phyloP scores from a whole-genome alignment of 2,888 invertebrate species.

The Drosophila quinaria region DNA sequence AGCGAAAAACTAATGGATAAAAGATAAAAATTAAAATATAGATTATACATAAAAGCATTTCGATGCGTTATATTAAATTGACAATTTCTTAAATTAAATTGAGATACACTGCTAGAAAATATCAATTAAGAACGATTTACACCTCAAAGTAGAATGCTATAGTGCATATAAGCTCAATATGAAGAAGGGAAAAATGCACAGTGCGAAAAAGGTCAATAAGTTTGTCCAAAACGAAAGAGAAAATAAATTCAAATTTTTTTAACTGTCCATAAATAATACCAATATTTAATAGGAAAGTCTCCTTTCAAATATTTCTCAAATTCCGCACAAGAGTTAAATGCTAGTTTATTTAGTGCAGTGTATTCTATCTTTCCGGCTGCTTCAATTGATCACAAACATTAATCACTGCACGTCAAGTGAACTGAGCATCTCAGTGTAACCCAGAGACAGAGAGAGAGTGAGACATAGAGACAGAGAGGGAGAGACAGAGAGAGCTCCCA shows the following conservation, averaged over 20 bases:
- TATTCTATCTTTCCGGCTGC: constrained; percentile 53
- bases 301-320: not conserved
- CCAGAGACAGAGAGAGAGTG: constrained; percentile 4
- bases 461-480: not conserved
- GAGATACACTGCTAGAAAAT: no score
- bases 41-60: not conserved
- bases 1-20: not conserved
- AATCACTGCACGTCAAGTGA: constrained; percentile 64
- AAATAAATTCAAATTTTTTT: no score
- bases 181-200: no score
- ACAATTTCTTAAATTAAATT: no score
- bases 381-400: constrained; percentile 64
- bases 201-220: no score
- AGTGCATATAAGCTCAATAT: no score
- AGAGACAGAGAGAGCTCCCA: constrained; percentile 1
- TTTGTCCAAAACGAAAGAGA: no score
- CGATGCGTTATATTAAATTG: no score
- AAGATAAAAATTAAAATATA: not conserved
- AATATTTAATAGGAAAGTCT: not conserved
- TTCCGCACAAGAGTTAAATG: not conserved
- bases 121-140: no score
- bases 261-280: not conserved
- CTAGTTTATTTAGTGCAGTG: constrained; percentile 31
- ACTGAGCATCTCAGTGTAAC: constrained; percentile 6
- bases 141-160: no score